A percentile compares a stretch with the other conserved stretches of the same genome.
These are phyloP conservation scores for Desmodus rotundus DNA, from an alignment of 2,113 vertebrate species.

Conservation along the genomic window DNA sequence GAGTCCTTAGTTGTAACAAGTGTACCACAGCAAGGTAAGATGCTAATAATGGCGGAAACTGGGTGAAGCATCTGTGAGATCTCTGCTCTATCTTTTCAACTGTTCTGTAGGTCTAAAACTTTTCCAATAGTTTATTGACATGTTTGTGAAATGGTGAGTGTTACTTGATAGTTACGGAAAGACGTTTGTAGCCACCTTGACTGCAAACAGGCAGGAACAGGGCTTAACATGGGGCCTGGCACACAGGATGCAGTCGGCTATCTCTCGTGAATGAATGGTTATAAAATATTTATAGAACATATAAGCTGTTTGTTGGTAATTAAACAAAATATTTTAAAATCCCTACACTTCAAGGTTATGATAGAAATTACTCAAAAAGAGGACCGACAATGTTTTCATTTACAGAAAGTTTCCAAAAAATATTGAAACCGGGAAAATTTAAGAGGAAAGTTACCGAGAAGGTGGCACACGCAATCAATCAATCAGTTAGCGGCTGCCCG, in stretches of 20 bases:
- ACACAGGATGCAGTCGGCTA: neutral
- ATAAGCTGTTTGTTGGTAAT: constrained; percentile 29
- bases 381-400: constrained; percentile 39
- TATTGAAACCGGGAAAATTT: constrained; percentile 47
- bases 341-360: constrained; percentile 7
- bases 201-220: neutral
- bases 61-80: fast-evolving
- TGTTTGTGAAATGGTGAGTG: neutral
- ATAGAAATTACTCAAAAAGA: constrained; percentile 34
- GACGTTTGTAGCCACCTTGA: neutral
- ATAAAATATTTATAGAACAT: neutral
- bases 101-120: neutral
- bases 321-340: constrained; percentile 4
- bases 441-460: constrained; percentile 12
- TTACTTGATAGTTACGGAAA: neutral
- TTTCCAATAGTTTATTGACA: neutral
- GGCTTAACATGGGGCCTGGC: neutral
- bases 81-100: neutral
- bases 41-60: neutral
- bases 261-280: neutral
- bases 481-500: constrained; percentile 30
- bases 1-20: neutral
- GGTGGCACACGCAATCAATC: neutral
- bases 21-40: neutral
- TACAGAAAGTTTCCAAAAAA: constrained; percentile 45